Evolutionary conservation across 2,888 invertebrate genomes (phyloP).

Genomic region (Phasia obesa): DNA sequence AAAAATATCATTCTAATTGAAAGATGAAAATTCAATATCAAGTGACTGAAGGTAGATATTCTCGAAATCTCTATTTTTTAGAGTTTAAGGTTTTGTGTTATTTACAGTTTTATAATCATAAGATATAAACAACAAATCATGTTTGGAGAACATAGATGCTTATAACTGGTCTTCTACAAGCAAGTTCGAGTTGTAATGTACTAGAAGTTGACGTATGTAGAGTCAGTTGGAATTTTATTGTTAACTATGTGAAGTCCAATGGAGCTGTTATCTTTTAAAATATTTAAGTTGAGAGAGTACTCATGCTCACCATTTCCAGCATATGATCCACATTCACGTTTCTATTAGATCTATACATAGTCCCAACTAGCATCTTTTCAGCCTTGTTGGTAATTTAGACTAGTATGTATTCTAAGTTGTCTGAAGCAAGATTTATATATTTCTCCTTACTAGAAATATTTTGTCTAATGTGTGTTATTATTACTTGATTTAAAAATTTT

Average conservation of each 20-base stretch:
- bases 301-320: too few species aligned
- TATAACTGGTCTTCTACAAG: not conserved
- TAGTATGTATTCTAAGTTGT: not conserved
- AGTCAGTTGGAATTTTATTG: too few species aligned
- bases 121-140: slow-evolving; percentile 13
- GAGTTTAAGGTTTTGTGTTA: not conserved
- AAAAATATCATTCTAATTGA: slow-evolving; percentile 4
- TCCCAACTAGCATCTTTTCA: not conserved
- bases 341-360: slow-evolving; percentile 2
- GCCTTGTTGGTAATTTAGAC: not conserved
- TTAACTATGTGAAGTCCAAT: too few species aligned
- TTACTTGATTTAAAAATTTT: not conserved
- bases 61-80: slow-evolving; percentile 12
- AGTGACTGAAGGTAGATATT: slow-evolving; percentile 14
- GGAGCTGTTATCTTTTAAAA: too few species aligned
- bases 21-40: not conserved
- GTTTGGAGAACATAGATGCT: slow-evolving; percentile 14
- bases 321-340: not conserved
- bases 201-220: too few species aligned
- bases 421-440: not conserved
- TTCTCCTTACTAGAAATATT: not conserved
- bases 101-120: not conserved
- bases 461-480: not conserved
- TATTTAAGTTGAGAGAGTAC: too few species aligned
- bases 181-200: not conserved